phyloP scores from a whole-genome alignment of 1,140 invertebrate species.

The Platyscapa corneri region DNA sequence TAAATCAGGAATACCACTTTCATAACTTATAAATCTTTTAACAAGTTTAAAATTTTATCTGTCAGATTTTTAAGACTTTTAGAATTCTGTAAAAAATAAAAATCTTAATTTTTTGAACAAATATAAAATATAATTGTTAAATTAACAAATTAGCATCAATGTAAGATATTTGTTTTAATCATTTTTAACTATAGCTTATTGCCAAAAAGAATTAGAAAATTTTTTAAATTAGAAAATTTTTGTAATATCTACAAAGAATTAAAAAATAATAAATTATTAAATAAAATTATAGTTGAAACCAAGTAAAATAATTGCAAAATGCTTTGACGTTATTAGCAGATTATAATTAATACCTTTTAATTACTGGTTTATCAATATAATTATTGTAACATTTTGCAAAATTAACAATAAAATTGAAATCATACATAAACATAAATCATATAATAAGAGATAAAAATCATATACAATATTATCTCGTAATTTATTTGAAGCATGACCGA shows the following conservation, averaged over 20 bases:
- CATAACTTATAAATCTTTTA: conserved; percentile 60
- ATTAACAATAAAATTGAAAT: background rate
- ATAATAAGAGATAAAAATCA: conserved; percentile 61
- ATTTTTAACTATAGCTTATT: too few relatives aligned
- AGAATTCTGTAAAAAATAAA: conserved; percentile 53
- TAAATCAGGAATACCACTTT: conserved; percentile 61
- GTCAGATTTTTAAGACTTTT: conserved; percentile 56
- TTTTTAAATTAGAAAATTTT: too few relatives aligned
- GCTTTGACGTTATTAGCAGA: background rate
- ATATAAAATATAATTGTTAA: background rate
- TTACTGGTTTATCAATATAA: background rate
- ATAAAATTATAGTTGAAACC: conserved; percentile 10
- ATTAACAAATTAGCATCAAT: background rate
- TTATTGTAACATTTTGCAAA: background rate
- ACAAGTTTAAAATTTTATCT: conserved; percentile 63
- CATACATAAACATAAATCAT: conserved; percentile 66
- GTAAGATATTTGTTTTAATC: too few relatives aligned
- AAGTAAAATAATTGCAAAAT: conserved; percentile 19
- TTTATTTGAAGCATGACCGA: conserved; percentile 55
- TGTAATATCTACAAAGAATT: background rate
- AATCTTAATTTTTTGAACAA: background rate
- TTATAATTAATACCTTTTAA: background rate
- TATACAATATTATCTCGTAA: conserved; percentile 67
- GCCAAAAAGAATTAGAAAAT: too few relatives aligned
- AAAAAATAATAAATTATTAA: background rate